A percentile compares a stretch with the other conserved stretches of the same genome.
These are phyloP conservation scores for Gastrophysa polygoni DNA, from an alignment of 2,888 invertebrate genomes.

Conservation along the genomic window DNA sequence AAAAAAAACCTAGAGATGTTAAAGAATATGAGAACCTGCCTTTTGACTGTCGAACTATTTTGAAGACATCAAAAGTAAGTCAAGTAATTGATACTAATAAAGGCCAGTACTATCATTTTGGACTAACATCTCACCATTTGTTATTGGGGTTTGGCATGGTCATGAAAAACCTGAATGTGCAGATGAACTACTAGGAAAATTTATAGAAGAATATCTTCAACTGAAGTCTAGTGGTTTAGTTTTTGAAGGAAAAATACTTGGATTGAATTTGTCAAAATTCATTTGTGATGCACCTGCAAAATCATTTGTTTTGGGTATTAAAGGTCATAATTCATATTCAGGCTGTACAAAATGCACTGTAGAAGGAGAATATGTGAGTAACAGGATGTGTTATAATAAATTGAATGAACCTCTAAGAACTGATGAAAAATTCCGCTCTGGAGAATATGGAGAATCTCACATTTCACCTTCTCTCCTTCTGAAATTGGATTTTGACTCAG, in stretches of 20 bases:
- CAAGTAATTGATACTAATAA: not conserved
- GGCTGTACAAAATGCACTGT: slow-evolving; percentile 2
- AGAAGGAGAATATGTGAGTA: slow-evolving; percentile 3
- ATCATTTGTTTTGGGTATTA: not conserved
- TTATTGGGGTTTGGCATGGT: slow-evolving; percentile 2
- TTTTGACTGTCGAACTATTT: no score
- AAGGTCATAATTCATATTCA: slow-evolving; percentile 4
- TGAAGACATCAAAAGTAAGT: not conserved
- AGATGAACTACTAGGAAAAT: not conserved
- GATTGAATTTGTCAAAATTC: not conserved
- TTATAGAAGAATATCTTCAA: not conserved
- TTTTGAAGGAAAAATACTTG: slow-evolving; percentile 4
- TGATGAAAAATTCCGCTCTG: slow-evolving; percentile 2
- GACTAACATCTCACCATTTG: slow-evolving; percentile 3
- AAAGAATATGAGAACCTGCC: slow-evolving; percentile 4
- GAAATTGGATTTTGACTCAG: not conserved
- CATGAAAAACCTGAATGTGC: slow-evolving; percentile 4
- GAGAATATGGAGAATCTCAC: slow-evolving; percentile 2
- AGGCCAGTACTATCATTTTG: slow-evolving; percentile 4
- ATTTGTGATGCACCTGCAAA: slow-evolving; percentile 4
- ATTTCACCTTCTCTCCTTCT: slow-evolving; percentile 1
- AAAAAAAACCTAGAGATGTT: slow-evolving; percentile 2
- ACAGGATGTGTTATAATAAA: slow-evolving; percentile 1
- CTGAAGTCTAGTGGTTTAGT: slow-evolving; percentile 2
- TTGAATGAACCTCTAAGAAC: not conserved